Percentiles rank a stretch among this genome's conserved stretches.
phyloP scores from a whole-genome alignment of 2,113 vertebrate genomes.

The Mirza zaza region DNA sequence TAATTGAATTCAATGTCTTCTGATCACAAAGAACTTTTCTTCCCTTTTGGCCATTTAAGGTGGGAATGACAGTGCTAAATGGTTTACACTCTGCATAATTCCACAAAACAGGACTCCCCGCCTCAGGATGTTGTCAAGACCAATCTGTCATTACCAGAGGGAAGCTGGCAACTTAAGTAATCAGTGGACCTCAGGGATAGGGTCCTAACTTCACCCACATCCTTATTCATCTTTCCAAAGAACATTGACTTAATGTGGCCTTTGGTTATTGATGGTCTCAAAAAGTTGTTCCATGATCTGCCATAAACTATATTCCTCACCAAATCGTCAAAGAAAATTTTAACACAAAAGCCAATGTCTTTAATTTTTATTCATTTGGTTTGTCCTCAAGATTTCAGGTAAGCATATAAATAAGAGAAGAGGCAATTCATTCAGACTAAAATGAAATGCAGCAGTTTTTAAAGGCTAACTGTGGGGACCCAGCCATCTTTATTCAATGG shows the following conservation, averaged over 20 bases:
- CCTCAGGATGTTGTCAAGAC: slow-evolving; percentile 9
- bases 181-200: not conserved
- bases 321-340: not conserved
- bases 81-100: slow-evolving; percentile 43
- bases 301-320: not conserved
- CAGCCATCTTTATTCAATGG: not conserved
- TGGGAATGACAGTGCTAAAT: not conserved
- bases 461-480: not conserved
- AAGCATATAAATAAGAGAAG: not conserved
- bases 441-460: not conserved
- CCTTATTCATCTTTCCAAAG: not conserved
- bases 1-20: slow-evolving; percentile 40
- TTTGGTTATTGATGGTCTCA: not conserved
- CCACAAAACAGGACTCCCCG: not conserved
- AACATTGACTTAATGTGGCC: not conserved
- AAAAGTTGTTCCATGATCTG: not conserved
- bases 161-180: not conserved
- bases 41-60: slow-evolving; percentile 26
- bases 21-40: not conserved
- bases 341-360: not conserved
- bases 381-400: not conserved
- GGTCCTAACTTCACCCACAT: not conserved
- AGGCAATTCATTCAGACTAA: not conserved
- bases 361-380: not conserved
- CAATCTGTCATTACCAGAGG: not conserved